Evolutionary conservation across 2,797 vertebrate species (phyloP).

Genomic region (Botia kubotai): DNA sequence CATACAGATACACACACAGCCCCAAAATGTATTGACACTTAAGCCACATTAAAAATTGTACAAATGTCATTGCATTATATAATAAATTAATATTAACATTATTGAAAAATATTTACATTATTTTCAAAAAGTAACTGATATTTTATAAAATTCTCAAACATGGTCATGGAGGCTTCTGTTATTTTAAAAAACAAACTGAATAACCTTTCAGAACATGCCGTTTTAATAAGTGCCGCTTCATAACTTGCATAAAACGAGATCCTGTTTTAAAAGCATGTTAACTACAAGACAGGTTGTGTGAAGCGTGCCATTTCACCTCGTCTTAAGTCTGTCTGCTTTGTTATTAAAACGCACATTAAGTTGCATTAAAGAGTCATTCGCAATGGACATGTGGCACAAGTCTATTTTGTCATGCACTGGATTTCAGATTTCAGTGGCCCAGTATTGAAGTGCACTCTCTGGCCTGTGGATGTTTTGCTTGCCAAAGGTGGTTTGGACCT

Average conservation of each 20-base stretch:
- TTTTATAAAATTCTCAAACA: not conserved
- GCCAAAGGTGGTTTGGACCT: no score
- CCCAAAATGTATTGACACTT: not conserved
- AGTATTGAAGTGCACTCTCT: not conserved
- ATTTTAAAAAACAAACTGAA: not conserved
- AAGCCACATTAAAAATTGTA: not conserved
- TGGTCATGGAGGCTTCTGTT: not conserved
- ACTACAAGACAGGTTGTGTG: slow-evolving; percentile 11
- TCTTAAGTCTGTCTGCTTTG: slow-evolving; percentile 1
- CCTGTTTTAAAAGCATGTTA: slow-evolving; percentile 22
- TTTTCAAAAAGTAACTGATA: no score
- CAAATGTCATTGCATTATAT: no score
- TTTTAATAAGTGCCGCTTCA: slow-evolving; percentile 17
- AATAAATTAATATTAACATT: not conserved
- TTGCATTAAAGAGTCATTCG: not conserved
- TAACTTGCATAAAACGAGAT: not conserved
- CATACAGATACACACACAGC: not conserved
- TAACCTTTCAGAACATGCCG: not conserved
- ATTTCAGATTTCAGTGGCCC: not conserved
- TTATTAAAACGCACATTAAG: slow-evolving; percentile 19
- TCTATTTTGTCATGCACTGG: slow-evolving; percentile 11
- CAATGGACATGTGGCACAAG: not conserved
- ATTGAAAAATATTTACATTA: no score
- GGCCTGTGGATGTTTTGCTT: no score
- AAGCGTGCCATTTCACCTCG: slow-evolving; percentile 20